Percentiles rank a stretch among this genome's conserved stretches.
phyloP scores from a whole-genome alignment of 2,113 vertebrate species.

The Triplophysa rosa region DNA sequence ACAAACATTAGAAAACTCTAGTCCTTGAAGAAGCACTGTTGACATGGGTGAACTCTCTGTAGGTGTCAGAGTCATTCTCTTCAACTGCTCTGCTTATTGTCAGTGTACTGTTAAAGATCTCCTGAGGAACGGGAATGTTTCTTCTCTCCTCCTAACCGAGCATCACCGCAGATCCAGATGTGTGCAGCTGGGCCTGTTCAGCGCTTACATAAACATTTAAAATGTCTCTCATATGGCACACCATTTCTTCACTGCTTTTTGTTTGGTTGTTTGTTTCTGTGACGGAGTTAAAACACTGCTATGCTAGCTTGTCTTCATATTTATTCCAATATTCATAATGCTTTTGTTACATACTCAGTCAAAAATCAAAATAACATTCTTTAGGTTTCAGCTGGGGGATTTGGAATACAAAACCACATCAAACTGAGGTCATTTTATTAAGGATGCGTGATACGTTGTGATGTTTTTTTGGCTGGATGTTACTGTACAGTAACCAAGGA shows the following conservation, averaged over 20 bases:
- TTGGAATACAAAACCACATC: not conserved
- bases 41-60: conserved; percentile 13
- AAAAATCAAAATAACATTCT: not conserved
- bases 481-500: no score
- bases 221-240: conserved; percentile 38
- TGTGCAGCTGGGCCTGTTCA: conserved; percentile 43
- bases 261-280: conserved; percentile 6
- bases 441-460: not conserved
- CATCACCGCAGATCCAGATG: conserved; percentile 50
- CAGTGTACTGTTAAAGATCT: conserved; percentile 26
- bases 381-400: not conserved
- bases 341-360: not conserved
- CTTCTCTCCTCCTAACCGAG: conserved; percentile 17
- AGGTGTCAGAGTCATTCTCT: conserved; percentile 10
- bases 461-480: not conserved
- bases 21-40: conserved; percentile 2
- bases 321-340: conserved; percentile 7
- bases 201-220: conserved; percentile 49
- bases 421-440: not conserved
- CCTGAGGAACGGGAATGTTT: conserved; percentile 17
- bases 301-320: conserved; percentile 1
- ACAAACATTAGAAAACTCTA: not conserved
- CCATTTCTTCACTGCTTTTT: not conserved
- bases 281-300: not conserved
- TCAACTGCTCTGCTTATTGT: conserved; percentile 24